A percentile compares a stretch with the other conserved stretches of the same genome.
phyloP scores from a whole-genome alignment of 1,140 invertebrate genomes.

The Mesaphorura yosii region DNA sequence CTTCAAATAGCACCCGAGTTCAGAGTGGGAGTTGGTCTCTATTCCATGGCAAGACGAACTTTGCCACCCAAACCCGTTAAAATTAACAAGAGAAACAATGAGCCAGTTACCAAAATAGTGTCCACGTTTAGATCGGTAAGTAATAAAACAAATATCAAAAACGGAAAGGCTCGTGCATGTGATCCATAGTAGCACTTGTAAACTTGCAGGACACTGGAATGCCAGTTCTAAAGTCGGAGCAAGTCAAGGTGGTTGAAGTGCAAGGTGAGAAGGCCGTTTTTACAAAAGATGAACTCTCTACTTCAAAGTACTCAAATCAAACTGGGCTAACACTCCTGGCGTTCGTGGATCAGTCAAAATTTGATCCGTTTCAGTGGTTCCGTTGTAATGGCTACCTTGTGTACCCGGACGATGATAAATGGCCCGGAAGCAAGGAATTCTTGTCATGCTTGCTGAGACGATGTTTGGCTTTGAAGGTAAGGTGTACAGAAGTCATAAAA shows the following conservation, averaged over 20 bases:
- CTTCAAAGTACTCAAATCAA: constrained; percentile 12
- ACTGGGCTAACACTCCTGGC: constrained; percentile 15
- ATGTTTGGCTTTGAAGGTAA: constrained; percentile 23
- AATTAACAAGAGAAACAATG: constrained; percentile 15
- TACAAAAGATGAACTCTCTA: constrained; percentile 9
- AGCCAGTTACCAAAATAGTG: constrained; percentile 4
- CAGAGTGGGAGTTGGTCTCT: constrained; percentile 20
- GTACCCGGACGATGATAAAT: constrained; percentile 24
- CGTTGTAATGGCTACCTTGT: constrained; percentile 14
- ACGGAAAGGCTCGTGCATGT: no score
- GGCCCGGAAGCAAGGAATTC: constrained; percentile 22
- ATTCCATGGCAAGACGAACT: constrained; percentile 17
- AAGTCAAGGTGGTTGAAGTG: constrained; percentile 6
- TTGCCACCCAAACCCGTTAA: constrained; percentile 5
- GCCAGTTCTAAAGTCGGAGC: constrained; percentile 21
- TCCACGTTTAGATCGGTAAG: constrained; percentile 12
- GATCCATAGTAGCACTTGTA: no score
- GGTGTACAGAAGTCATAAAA: no score
- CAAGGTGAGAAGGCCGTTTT: constrained; percentile 14
- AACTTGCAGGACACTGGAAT: constrained; percentile 15
- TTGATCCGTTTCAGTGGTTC: constrained; percentile 10
- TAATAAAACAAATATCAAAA: no score
- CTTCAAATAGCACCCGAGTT: constrained; percentile 21
- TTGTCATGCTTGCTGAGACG: constrained; percentile 16
- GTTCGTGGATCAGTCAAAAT: constrained; percentile 10